Evolutionary conservation across 1,140 invertebrate species (phyloP).

Genomic region (Plectrocnemia conspersa): DNA sequence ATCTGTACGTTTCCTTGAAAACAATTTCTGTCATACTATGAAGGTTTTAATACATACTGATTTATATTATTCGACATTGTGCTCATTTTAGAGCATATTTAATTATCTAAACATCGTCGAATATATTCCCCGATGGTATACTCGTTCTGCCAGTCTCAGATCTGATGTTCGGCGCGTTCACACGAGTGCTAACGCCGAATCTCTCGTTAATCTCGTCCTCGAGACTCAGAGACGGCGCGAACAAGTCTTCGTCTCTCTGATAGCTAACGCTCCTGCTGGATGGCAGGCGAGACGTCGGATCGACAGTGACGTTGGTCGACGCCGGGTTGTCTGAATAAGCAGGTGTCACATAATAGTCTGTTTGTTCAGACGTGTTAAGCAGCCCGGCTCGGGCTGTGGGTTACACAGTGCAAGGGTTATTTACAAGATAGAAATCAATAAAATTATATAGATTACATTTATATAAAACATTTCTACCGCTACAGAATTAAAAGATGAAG

Average conservation of each 20-base stretch:
- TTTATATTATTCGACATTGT: no score
- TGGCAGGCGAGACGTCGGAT: slow-evolving; percentile 31
- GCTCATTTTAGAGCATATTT: neutral
- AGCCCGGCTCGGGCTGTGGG: slow-evolving; percentile 50
- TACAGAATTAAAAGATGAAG: slow-evolving; percentile 24
- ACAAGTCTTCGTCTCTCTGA: slow-evolving; percentile 32
- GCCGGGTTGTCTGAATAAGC: slow-evolving; percentile 40
- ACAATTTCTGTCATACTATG: no score
- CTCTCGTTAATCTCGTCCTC: slow-evolving; percentile 58
- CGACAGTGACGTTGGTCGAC: slow-evolving; percentile 44
- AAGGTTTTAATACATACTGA: no score
- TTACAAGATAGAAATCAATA: neutral
- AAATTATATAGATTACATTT: neutral
- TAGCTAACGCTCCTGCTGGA: slow-evolving; percentile 37
- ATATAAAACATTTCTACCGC: no score
- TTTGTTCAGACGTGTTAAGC: slow-evolving; percentile 46
- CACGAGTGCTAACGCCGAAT: slow-evolving; percentile 56
- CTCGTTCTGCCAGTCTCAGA: slow-evolving; percentile 52
- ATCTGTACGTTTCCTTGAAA: no score
- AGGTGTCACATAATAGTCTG: slow-evolving; percentile 51
- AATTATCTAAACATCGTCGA: slow-evolving; percentile 74
- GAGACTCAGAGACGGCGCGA: slow-evolving; percentile 39
- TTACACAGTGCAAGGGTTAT: slow-evolving; percentile 20
- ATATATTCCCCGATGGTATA: slow-evolving; percentile 71
- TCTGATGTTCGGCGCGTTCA: slow-evolving; percentile 46